phyloP scores from a whole-genome alignment of 2,113 vertebrate genomes.

The Eupsittula cactorum region DNA sequence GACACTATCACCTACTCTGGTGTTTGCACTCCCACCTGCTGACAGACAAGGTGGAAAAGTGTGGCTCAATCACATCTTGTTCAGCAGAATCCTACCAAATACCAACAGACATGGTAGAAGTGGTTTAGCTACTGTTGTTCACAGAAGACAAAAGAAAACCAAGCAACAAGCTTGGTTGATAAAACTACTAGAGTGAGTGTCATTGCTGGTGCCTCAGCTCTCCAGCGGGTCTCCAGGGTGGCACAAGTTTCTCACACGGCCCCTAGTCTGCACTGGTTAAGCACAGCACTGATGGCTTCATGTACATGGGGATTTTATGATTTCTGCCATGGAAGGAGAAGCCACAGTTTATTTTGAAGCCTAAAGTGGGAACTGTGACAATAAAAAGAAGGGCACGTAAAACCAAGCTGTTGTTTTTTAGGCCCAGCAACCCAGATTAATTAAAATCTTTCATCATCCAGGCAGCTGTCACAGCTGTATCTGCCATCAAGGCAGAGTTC shows the following conservation, averaged over 20 bases:
- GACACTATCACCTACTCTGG: background rate
- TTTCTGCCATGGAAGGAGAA: background rate
- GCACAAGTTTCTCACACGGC: background rate
- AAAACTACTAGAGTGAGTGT: background rate
- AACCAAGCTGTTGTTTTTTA: background rate
- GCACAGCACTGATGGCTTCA: background rate
- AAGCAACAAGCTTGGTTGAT: background rate
- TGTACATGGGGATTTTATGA: background rate
- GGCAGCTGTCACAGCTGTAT: background rate
- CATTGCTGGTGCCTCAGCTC: background rate
- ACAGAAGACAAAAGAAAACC: background rate
- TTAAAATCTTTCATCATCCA: background rate
- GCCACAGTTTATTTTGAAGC: background rate
- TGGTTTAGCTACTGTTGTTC: background rate
- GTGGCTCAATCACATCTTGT: background rate
- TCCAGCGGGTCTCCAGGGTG: background rate
- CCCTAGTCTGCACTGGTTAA: background rate
- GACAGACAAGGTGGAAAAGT: background rate
- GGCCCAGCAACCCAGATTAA: background rate
- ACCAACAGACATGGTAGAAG: background rate
- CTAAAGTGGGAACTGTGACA: background rate
- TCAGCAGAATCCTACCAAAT: background rate
- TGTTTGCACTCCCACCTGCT: constrained; percentile 25
- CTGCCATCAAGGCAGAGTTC: background rate
- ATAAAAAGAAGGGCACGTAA: background rate